phyloP scores from a whole-genome alignment of 2,797 vertebrate genomes.

The Fratercula arctica region DNA sequence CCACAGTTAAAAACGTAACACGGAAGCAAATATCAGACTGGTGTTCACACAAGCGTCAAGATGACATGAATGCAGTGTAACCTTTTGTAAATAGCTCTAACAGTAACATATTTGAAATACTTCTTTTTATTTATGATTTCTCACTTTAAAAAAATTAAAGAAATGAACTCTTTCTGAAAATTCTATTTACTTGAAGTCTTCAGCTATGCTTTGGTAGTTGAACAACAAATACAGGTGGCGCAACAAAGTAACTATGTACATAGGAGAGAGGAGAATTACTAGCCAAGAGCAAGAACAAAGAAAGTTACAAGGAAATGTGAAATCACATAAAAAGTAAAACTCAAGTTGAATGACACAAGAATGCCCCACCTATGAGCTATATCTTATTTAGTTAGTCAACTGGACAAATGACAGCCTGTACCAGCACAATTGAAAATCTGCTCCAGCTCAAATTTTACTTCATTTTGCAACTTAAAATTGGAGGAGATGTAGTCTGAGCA shows the following conservation, averaged over 20 bases:
- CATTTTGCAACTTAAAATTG: background rate
- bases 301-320: background rate
- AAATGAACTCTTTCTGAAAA: background rate
- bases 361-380: background rate
- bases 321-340: background rate
- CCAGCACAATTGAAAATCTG: background rate
- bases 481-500: background rate
- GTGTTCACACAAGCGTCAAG: background rate
- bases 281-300: background rate
- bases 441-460: background rate
- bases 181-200: background rate
- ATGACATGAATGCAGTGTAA: accelerated
- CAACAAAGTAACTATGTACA: background rate
- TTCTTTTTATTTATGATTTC: background rate
- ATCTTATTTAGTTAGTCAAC: background rate
- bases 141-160: background rate
- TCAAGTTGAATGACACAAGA: background rate
- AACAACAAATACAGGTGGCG: background rate
- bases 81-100: background rate
- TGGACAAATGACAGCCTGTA: background rate
- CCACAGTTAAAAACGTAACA: background rate
- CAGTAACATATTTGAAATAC: accelerated
- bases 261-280: background rate
- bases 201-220: background rate
- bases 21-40: background rate